Conservation (phyloP, 2,113 vertebrate genomes). For the Maccullochella peelii region DNA sequence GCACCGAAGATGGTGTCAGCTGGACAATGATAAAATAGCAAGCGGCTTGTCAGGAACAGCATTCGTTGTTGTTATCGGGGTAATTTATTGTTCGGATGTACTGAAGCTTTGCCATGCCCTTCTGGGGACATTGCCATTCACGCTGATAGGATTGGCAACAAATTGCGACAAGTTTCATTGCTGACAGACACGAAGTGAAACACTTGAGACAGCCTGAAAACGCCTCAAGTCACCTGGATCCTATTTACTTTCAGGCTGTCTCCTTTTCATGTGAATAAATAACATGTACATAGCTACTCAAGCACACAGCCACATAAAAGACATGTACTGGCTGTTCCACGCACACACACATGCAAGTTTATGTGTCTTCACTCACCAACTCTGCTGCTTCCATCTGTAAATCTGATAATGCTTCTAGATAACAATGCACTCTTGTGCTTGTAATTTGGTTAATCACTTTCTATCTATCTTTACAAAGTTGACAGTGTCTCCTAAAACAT, state of each 20-base stretch:
- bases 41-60: constrained; percentile 59
- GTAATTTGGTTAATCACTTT: constrained; percentile 3
- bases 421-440: background rate
- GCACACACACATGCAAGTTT: background rate
- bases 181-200: constrained; percentile 53
- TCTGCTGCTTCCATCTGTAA: background rate
- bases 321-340: background rate
- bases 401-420: background rate
- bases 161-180: constrained; percentile 62
- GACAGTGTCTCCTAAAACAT: background rate
- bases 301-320: constrained; percentile 13
- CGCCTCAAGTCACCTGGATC: constrained; percentile 61
- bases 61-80: constrained; percentile 62
- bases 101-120: constrained; percentile 62
- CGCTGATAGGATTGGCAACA: constrained; percentile 68
- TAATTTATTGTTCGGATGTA: constrained; percentile 71
- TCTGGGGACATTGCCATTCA: constrained; percentile 75
- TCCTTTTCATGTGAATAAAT: constrained; percentile 58
- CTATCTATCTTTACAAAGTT: background rate
- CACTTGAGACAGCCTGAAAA: constrained; percentile 53
- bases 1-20: constrained; percentile 49
- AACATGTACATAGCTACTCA: constrained; percentile 24
- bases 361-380: background rate
- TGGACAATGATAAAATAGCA: constrained; percentile 68
- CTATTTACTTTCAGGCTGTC: constrained; percentile 48